Conservation (phyloP, 2,888 invertebrate genomes). For the Ophioninae sp. region DNA sequence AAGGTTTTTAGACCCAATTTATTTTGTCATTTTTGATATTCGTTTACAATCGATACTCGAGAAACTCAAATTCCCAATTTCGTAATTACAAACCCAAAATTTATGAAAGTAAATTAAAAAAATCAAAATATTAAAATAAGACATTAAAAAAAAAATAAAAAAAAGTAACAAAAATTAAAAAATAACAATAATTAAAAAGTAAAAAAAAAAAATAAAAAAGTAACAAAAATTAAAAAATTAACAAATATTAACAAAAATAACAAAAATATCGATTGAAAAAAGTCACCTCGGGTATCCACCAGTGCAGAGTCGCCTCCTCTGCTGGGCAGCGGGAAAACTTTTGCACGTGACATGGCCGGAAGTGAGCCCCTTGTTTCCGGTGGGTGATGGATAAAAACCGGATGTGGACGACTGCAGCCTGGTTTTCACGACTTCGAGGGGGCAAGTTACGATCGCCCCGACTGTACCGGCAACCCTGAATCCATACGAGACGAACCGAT, state of each 20-base stretch:
- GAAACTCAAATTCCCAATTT: too few relatives aligned
- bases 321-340: conserved; percentile 84
- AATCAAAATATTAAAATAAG: too few relatives aligned
- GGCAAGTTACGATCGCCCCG: conserved; percentile 98
- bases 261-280: not conserved
- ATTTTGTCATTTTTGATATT: too few relatives aligned
- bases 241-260: not conserved
- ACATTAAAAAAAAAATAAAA: too few relatives aligned
- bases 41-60: too few relatives aligned
- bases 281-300: conserved; percentile 76
- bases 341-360: conserved; percentile 83
- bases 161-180: too few relatives aligned
- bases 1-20: too few relatives aligned
- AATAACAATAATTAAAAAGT: too few relatives aligned
- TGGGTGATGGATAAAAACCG: conserved; percentile 80
- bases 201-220: not conserved
- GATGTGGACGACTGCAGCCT: conserved; percentile 96
- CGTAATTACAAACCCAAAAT: too few relatives aligned
- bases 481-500: conserved; percentile 63
- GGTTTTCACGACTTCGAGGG: conserved; percentile 98
- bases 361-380: conserved; percentile 73
- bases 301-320: conserved; percentile 89
- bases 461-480: conserved; percentile 96
- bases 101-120: too few relatives aligned
- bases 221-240: not conserved